Conservation (phyloP, 2,113 vertebrate species). For the Ammodytes dubius region DNA sequence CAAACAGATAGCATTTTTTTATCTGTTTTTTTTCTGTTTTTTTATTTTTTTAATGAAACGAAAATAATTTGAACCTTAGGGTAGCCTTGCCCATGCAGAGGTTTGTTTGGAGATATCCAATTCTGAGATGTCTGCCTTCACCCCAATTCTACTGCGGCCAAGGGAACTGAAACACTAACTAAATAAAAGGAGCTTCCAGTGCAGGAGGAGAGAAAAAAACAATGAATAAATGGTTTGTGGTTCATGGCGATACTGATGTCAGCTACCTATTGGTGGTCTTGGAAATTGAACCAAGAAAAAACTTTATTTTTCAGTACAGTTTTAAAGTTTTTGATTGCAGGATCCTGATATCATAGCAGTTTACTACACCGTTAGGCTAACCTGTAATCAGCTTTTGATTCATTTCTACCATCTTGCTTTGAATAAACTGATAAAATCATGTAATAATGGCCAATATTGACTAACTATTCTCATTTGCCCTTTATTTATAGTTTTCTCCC, state of each 20-base stretch:
- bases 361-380: too few species aligned
- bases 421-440: too few species aligned
- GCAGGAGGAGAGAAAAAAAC: neutral
- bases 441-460: too few species aligned
- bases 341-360: too few species aligned
- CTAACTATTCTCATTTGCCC: too few species aligned
- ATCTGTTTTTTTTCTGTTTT: neutral
- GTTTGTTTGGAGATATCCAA: neutral
- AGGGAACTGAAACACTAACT: neutral
- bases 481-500: too few species aligned
- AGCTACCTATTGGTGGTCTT: neutral
- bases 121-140: neutral
- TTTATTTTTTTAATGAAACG: neutral
- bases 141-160: neutral
- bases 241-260: neutral
- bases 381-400: too few species aligned
- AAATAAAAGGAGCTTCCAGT: neutral
- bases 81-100: neutral
- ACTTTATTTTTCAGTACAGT: too few species aligned
- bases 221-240: neutral
- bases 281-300: neutral
- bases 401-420: too few species aligned
- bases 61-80: neutral
- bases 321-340: neutral
- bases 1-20: neutral